These are phyloP conservation scores for Torymus tubicola DNA, from an alignment of 2,888 invertebrate genomes.

Conservation along the genomic window DNA sequence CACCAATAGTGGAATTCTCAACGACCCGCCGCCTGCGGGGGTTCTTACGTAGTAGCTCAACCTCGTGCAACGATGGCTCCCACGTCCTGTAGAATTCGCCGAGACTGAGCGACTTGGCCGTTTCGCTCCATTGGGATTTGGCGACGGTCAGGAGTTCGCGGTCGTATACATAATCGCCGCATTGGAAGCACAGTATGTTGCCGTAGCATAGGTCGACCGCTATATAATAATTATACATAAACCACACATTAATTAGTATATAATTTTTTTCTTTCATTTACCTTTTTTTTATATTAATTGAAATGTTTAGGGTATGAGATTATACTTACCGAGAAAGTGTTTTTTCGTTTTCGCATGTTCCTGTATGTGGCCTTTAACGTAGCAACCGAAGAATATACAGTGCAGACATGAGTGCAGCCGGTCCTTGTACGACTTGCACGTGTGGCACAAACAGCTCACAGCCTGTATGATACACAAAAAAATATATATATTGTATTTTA, in stretches of 20 bases:
- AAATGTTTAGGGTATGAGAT: too few species aligned
- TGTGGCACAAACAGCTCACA: conserved; percentile 88
- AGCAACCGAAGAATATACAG: conserved; percentile 96
- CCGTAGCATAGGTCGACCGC: conserved; percentile 93
- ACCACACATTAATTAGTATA: neutral
- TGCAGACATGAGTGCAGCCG: conserved; percentile 90
- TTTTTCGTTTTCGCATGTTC: conserved; percentile 89
- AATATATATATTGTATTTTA: conserved; percentile 64
- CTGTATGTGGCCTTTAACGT: conserved; percentile 87
- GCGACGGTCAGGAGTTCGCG: conserved; percentile 78
- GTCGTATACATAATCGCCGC: conserved; percentile 95
- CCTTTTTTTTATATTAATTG: too few species aligned
- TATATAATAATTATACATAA: conserved; percentile 63
- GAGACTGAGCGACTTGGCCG: conserved; percentile 73
- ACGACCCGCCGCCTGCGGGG: conserved; percentile 88
- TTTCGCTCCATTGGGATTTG: conserved; percentile 74
- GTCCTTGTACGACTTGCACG: conserved; percentile 87
- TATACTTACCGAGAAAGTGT: conserved; percentile 83
- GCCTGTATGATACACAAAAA: conserved; percentile 78
- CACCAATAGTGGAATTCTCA: conserved; percentile 88
- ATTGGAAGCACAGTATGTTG: conserved; percentile 91
- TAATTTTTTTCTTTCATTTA: too few species aligned
- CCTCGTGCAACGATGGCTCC: conserved; percentile 88
- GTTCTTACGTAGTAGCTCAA: conserved; percentile 85
- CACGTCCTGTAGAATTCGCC: conserved; percentile 80